Evolutionary conservation across 2,797 vertebrate genomes (phyloP).

Genomic region (Spatula clypeata): DNA sequence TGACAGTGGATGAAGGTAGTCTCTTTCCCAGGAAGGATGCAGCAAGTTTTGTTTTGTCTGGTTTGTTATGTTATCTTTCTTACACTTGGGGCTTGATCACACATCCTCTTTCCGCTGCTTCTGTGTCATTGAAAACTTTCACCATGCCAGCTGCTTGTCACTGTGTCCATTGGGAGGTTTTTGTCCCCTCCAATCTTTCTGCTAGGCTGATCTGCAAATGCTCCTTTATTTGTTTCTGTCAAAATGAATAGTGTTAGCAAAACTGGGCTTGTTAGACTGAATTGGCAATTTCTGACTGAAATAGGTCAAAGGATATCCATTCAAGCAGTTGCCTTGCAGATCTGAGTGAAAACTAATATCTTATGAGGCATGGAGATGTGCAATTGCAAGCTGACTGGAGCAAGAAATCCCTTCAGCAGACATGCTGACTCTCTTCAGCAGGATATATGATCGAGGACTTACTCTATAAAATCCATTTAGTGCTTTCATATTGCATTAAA

Average conservation of each 20-base stretch:
- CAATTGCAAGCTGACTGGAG: not conserved
- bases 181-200: not conserved
- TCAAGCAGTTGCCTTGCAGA: not conserved
- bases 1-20: accelerated
- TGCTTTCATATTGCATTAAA: not conserved
- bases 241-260: not conserved
- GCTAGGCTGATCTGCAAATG: not conserved
- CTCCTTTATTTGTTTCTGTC: not conserved
- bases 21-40: not conserved
- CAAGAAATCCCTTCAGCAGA: not conserved
- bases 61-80: not conserved
- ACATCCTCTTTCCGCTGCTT: not conserved
- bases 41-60: not conserved
- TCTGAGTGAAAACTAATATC: not conserved
- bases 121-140: not conserved
- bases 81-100: not conserved
- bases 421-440: not conserved
- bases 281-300: not conserved
- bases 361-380: not conserved
- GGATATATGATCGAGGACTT: not conserved
- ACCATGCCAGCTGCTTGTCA: not conserved
- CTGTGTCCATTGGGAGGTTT: not conserved
- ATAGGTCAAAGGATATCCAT: not conserved
- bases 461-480: constrained; percentile 9
- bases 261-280: not conserved